A percentile compares a stretch with the other conserved stretches of the same genome.
These are phyloP conservation scores for Chrysopa pallens DNA, from an alignment of 1,140 invertebrate species.

Conservation along the genomic window DNA sequence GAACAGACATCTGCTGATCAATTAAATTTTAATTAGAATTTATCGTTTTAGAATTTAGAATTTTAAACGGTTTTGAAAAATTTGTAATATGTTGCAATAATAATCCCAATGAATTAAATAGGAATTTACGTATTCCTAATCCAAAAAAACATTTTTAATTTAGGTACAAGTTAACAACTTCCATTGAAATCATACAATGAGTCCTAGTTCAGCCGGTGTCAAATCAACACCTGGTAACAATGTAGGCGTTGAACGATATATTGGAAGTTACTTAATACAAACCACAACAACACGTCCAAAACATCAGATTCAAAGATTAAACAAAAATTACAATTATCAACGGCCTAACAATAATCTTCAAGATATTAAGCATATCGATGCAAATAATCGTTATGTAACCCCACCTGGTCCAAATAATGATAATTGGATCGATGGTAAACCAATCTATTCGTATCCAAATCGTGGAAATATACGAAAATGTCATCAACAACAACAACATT, in stretches of 20 bases:
- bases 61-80: too few relatives aligned
- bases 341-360: background rate
- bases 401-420: too few relatives aligned
- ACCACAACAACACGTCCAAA: slow-evolving; percentile 27
- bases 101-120: background rate
- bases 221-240: slow-evolving; percentile 10
- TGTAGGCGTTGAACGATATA: slow-evolving; percentile 43
- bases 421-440: too few relatives aligned
- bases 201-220: slow-evolving; percentile 32
- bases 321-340: slow-evolving; percentile 7
- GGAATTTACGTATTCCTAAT: background rate
- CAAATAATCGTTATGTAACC: too few relatives aligned
- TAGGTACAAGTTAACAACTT: background rate
- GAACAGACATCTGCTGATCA: too few relatives aligned
- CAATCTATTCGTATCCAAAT: too few relatives aligned
- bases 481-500: slow-evolving; percentile 8
- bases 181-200: slow-evolving; percentile 21
- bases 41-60: too few relatives aligned
- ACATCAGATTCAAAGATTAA: slow-evolving; percentile 17
- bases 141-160: background rate
- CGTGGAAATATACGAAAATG: too few relatives aligned
- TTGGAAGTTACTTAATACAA: slow-evolving; percentile 42
- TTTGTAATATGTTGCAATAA: background rate
- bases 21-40: too few relatives aligned
- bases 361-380: too few relatives aligned